Conservation (phyloP, 2,113 vertebrate species). For the Eulemur macaco region DNA sequence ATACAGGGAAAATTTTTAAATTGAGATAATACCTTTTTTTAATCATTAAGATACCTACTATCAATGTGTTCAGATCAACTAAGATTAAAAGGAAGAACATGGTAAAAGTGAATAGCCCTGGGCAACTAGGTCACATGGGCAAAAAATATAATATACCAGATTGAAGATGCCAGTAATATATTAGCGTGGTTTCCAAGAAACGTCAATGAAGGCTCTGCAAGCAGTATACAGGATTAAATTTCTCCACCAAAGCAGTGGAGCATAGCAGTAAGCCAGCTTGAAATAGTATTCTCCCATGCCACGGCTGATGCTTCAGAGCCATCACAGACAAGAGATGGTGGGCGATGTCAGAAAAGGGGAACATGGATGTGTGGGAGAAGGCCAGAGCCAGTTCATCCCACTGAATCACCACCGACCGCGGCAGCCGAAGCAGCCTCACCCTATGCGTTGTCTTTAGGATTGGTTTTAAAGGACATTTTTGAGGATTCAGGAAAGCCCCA, state of each 20-base stretch:
- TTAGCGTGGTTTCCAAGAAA: constrained; percentile 90
- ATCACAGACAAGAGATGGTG: constrained; percentile 91
- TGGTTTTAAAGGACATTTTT: background rate
- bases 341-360: constrained; percentile 92
- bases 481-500: background rate
- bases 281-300: constrained; percentile 90
- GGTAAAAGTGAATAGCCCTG: constrained; percentile 84
- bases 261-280: constrained; percentile 98
- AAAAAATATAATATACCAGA: constrained; percentile 91
- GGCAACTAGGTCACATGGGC: constrained; percentile 89
- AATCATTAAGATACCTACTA: background rate
- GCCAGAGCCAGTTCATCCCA: constrained; percentile 84
- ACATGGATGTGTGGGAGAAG: constrained; percentile 88
- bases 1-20: background rate
- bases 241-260: constrained; percentile 95
- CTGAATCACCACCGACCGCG: background rate
- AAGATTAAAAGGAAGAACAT: background rate
- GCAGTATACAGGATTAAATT: constrained; percentile 91
- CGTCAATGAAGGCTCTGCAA: constrained; percentile 92
- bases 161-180: constrained; percentile 90
- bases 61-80: background rate
- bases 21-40: background rate
- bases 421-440: background rate
- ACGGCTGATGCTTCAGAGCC: constrained; percentile 90
- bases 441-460: background rate